phyloP scores from a whole-genome alignment of 2,797 vertebrate species.

The Aplochiton taeniatus region DNA sequence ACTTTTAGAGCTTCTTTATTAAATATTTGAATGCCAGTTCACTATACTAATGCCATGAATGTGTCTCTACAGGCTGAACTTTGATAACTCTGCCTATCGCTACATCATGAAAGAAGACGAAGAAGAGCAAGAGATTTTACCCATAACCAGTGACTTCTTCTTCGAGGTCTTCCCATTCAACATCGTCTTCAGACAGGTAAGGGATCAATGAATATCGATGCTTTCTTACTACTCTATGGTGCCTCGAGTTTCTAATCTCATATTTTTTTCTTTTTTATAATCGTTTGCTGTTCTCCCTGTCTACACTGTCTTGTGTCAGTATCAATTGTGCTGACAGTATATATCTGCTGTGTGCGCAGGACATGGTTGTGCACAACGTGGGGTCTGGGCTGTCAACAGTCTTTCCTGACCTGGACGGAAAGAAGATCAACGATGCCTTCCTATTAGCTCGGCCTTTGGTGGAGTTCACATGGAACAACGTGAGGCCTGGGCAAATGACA shows the following conservation, averaged over 20 bases:
- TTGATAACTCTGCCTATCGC: conserved; percentile 80
- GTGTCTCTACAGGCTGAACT: conserved; percentile 70
- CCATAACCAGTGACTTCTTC: conserved; percentile 81
- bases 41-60: neutral
- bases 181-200: conserved; percentile 80
- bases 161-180: conserved; percentile 82
- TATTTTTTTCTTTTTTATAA: neutral
- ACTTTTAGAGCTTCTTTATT: neutral
- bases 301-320: neutral
- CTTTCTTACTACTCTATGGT: no score
- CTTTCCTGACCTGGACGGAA: conserved; percentile 79
- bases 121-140: conserved; percentile 77
- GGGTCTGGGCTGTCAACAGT: conserved; percentile 76
- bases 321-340: neutral
- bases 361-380: conserved; percentile 80
- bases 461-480: conserved; percentile 82
- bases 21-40: no score
- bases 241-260: neutral
- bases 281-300: neutral
- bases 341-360: conserved; percentile 45
- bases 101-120: conserved; percentile 80
- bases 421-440: conserved; percentile 78
- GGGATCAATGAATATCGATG: neutral
- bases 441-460: conserved; percentile 76
- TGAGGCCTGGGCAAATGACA: conserved; percentile 27